Evolutionary conservation across 2,888 invertebrate species (phyloP).

Genomic region (Ormyrus nitidulus): DNA sequence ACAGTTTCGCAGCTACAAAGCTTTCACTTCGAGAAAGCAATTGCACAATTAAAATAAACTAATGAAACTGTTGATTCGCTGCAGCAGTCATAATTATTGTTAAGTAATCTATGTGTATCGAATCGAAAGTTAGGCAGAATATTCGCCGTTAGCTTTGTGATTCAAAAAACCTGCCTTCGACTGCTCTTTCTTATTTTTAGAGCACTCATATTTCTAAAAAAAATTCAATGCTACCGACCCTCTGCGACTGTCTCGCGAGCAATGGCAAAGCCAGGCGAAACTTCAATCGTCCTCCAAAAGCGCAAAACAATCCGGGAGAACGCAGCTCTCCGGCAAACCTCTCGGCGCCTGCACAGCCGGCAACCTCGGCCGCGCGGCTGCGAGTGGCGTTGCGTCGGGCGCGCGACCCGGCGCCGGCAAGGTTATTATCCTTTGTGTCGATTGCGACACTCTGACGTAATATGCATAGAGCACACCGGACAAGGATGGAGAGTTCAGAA

Average conservation of each 20-base stretch:
- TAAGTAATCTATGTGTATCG: neutral
- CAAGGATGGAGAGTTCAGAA: conserved; percentile 46
- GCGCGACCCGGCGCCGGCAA: conserved; percentile 40
- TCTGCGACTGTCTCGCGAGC: no score
- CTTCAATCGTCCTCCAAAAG: no score
- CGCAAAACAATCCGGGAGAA: no score
- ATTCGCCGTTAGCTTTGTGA: neutral
- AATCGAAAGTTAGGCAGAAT: neutral
- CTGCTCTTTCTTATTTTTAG: no score
- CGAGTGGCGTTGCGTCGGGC: conserved; percentile 12
- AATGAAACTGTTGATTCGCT: conserved; percentile 9
- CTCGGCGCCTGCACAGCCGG: neutral
- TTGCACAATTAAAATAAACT: conserved; percentile 33
- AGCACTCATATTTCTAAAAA: no score
- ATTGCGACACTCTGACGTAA: conserved; percentile 55
- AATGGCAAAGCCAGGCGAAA: no score
- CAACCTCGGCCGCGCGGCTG: conserved; percentile 2
- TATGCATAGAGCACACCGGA: conserved; percentile 40
- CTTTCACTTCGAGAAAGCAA: conserved; percentile 41
- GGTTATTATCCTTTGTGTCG: conserved; percentile 57
- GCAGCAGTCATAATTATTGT: neutral
- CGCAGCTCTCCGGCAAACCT: no score
- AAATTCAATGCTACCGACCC: no score
- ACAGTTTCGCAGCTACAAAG: conserved; percentile 14
- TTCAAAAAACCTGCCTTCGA: no score